Evolutionary conservation across 1,140 invertebrate species (phyloP), one percentile per base, ranked within the genome.

Genomic region (Triops cancriformis): DNA sequence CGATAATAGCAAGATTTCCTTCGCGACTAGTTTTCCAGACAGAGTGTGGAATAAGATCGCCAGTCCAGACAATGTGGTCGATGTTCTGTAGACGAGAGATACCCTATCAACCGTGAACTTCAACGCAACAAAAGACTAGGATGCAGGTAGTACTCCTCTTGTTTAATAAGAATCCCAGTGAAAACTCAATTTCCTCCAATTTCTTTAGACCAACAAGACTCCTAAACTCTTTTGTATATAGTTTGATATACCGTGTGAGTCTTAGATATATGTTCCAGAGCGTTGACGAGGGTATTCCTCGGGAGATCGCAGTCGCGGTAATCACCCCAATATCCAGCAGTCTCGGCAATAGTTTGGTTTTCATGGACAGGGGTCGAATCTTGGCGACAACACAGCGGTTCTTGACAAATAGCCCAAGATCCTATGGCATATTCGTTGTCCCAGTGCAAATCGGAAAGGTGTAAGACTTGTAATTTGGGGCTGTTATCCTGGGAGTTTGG

Each of bases 1-100:
- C 83, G 23, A 94, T 87, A 77, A 89, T 86, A 4, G 86, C 83
- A 0, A 87, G 84, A 79, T 95, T 94, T 77, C 89, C 85, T 73
- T 89, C 84, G 64, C 87, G 84, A 0, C 90, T 89, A 26, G 93
- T 94, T 81, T 90, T 90, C 92, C 92, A 96, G 26, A 94, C 87
- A 81, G 91, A 90, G 82, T 97, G 94, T 78, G 93, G 89, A 73
- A 94, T 89, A 2, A 93, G 87, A 82, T 96, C 94, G 7, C 94
- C 94, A 26, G 94, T 94, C 84, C 93, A 94, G 81, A 94, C 91
- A 78, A 96, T 87, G 26, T 89, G 88, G 77, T 93, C 91, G 75
- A 92, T 87, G 84, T 91, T 85, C 85, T 90, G 37, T 14, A 76
- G 41, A 27, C 72, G 6, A 51, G 64, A 26, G 72, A 26, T 28